phyloP scores from a whole-genome alignment of 1,140 invertebrate genomes.

The Drosophila leontia region DNA sequence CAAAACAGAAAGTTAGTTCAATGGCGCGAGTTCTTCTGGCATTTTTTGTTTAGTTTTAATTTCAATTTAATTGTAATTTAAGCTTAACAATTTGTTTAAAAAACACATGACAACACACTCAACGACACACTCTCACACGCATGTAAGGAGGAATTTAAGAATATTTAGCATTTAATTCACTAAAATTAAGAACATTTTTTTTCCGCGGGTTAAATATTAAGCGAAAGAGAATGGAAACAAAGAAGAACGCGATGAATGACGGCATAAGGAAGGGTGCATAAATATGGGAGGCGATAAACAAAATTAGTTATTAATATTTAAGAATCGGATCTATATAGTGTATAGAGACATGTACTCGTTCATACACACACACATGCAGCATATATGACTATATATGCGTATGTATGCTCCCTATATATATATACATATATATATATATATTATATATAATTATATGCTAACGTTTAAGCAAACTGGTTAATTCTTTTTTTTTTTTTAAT shows the following conservation, averaged over 20 bases:
- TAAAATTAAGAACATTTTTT: conserved; percentile 59
- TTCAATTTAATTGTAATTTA: conserved; percentile 78
- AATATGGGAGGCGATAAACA: conserved; percentile 28
- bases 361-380: conserved; percentile 24
- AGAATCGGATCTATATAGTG: conserved; percentile 52
- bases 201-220: conserved; percentile 53
- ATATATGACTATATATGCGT: conserved; percentile 30
- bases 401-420: conserved; percentile 46
- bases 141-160: conserved; percentile 44
- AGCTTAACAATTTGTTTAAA: conserved; percentile 71
- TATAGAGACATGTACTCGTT: conserved; percentile 30
- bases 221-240: conserved; percentile 17
- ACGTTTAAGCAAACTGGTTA: conserved; percentile 77
- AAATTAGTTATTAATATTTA: conserved; percentile 75
- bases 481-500: conserved; percentile 78
- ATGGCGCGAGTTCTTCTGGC: conserved; percentile 49
- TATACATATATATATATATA: conserved; percentile 17
- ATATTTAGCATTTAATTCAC: conserved; percentile 67
- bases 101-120: conserved; percentile 51
- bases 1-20: conserved; percentile 53
- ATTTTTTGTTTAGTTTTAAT: conserved; percentile 79
- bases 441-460: conserved; percentile 55
- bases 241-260: neutral
- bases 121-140: conserved; percentile 13
- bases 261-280: conserved; percentile 9